Evolutionary conservation across 2,113 vertebrate species (phyloP).

Genomic region (Leucosticte australis): DNA sequence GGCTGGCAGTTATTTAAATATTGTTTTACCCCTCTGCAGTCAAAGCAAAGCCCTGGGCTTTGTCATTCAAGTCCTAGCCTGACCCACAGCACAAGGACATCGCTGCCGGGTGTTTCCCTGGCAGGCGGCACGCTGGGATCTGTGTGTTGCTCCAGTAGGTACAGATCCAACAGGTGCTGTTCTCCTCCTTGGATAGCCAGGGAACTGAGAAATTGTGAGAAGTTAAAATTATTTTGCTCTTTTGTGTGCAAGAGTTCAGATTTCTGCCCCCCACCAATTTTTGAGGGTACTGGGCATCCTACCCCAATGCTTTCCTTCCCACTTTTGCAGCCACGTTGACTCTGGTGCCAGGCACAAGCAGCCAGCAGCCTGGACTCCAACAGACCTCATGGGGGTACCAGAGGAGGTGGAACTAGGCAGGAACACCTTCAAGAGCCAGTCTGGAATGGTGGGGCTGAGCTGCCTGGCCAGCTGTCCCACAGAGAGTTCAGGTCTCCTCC

Average conservation of each 20-base stretch:
- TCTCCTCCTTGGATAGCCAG: not conserved
- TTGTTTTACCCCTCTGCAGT: constrained; percentile 10
- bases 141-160: accelerated
- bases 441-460: not conserved
- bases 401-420: not conserved
- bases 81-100: not conserved
- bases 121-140: accelerated
- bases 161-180: accelerated
- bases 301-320: not conserved
- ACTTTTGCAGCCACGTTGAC: not conserved
- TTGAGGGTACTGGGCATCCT: not conserved
- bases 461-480: not conserved
- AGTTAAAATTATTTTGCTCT: not conserved
- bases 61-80: not conserved
- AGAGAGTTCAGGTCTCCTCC: not conserved
- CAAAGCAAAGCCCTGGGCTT: constrained; percentile 10
- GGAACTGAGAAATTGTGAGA: not conserved
- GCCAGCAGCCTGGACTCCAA: not conserved
- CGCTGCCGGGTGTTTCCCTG: not conserved
- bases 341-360: not conserved
- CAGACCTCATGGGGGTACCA: not conserved
- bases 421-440: not conserved
- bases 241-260: not conserved
- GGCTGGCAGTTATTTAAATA: constrained; percentile 29
- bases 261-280: not conserved